Conservation (phyloP, 2,797 vertebrate species). For the Falco rusticolus region DNA sequence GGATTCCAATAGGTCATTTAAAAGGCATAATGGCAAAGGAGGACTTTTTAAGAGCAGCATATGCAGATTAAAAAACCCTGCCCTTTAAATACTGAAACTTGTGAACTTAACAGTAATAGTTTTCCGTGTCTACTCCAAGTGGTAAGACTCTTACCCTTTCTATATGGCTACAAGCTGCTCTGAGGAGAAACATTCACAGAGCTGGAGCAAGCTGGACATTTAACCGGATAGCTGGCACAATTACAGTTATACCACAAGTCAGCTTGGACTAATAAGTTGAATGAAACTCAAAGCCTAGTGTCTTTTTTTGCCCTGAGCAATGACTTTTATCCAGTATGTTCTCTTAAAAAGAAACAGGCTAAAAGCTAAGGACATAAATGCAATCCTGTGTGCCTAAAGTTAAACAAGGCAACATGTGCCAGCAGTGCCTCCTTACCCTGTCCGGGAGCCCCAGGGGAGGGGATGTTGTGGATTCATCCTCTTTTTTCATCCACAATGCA, state of each 20-base stretch:
- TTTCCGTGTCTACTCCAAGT: not conserved
- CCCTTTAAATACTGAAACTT: not conserved
- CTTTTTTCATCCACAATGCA: not conserved
- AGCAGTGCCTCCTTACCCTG: not conserved
- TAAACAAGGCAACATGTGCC: not conserved
- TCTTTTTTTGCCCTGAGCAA: conserved; percentile 42
- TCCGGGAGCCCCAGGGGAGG: not conserved
- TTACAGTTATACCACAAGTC: conserved; percentile 38
- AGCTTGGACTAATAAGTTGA: conserved; percentile 64
- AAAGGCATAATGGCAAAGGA: not conserved
- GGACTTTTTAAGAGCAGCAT: not conserved
- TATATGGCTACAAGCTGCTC: not conserved
- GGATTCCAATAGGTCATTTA: not conserved
- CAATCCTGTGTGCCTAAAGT: not conserved
- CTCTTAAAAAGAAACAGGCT: conserved; percentile 63
- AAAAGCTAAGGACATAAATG: conserved; percentile 39
- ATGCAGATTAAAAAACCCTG: not conserved
- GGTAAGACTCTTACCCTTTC: not conserved
- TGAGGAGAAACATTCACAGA: conserved; percentile 11
- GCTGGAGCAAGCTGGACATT: not conserved
- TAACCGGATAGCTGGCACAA: conserved; percentile 40
- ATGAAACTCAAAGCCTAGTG: conserved; percentile 52
- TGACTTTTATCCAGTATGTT: conserved; percentile 58
- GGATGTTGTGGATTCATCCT: not conserved
- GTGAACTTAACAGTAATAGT: not conserved